phyloP scores from a whole-genome alignment of 2,797 vertebrate species.

The Scomberomorus guttatus region DNA sequence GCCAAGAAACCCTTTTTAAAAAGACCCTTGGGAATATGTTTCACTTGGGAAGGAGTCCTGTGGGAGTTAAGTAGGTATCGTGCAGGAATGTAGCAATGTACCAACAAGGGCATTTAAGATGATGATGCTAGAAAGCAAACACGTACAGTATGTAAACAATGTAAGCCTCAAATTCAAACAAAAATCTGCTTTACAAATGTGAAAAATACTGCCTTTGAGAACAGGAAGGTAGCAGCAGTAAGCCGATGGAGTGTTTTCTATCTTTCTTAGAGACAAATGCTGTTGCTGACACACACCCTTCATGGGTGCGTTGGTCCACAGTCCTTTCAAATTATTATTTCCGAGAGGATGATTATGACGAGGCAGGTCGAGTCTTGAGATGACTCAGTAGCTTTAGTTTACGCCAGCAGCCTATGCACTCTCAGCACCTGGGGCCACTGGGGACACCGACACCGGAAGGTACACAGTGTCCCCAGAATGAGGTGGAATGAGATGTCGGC shows the following conservation, averaged over 20 bases:
- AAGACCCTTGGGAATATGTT: no score
- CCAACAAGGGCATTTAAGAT: no score
- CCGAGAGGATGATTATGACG: conserved; percentile 28
- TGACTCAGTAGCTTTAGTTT: conserved; percentile 32
- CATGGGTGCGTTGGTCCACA: conserved; percentile 18
- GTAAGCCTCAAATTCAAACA: no score
- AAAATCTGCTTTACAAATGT: no score
- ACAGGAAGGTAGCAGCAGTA: background rate
- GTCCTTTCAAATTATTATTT: conserved; percentile 18
- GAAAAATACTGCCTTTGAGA: background rate
- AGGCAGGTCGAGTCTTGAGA: background rate
- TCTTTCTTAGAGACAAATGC: background rate
- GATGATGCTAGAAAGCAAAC: no score
- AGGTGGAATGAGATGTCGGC: background rate
- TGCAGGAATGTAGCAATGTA: no score
- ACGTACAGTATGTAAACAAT: no score
- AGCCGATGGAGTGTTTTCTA: background rate
- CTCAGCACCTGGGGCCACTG: background rate
- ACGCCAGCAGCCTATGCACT: background rate
- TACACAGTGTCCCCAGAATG: background rate
- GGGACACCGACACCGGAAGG: background rate
- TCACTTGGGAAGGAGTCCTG: no score
- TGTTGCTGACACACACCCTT: conserved; percentile 28
- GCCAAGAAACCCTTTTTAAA: no score
- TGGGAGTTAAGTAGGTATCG: no score